Conservation (phyloP, 1,140 invertebrate species). For the Melanaphis sacchari region DNA sequence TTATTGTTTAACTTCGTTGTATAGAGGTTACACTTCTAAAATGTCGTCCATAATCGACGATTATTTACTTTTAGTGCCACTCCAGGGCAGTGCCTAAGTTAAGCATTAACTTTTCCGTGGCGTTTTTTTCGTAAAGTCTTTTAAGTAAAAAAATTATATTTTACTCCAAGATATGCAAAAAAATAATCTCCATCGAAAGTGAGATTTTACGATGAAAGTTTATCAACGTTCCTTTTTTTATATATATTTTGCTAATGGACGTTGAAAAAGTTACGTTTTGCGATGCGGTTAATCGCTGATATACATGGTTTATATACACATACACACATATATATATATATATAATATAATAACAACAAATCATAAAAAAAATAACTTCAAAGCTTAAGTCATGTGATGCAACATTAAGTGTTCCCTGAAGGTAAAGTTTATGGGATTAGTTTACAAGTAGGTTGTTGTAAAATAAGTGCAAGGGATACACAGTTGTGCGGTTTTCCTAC, state of each 20-base stretch:
- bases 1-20: too few relatives aligned
- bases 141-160: constrained; percentile 27
- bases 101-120: constrained; percentile 30
- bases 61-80: constrained; percentile 42
- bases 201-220: constrained; percentile 51
- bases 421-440: constrained; percentile 47
- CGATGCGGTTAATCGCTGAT: constrained; percentile 25
- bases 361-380: constrained; percentile 32
- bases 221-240: constrained; percentile 20
- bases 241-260: constrained; percentile 33
- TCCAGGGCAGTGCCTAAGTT: constrained; percentile 16
- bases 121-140: not conserved
- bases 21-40: not conserved
- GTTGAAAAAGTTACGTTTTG: not conserved
- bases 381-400: constrained; percentile 32
- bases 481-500: not conserved
- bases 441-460: constrained; percentile 44
- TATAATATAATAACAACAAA: constrained; percentile 40
- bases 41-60: constrained; percentile 40
- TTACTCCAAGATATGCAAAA: not conserved
- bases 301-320: not conserved
- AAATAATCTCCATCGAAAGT: not conserved
- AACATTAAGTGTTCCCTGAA: constrained; percentile 42
- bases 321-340: not conserved
- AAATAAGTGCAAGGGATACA: constrained; percentile 4